Conservation (phyloP, 1,140 invertebrate genomes). For the Pseudomyrmex flavicornis region DNA sequence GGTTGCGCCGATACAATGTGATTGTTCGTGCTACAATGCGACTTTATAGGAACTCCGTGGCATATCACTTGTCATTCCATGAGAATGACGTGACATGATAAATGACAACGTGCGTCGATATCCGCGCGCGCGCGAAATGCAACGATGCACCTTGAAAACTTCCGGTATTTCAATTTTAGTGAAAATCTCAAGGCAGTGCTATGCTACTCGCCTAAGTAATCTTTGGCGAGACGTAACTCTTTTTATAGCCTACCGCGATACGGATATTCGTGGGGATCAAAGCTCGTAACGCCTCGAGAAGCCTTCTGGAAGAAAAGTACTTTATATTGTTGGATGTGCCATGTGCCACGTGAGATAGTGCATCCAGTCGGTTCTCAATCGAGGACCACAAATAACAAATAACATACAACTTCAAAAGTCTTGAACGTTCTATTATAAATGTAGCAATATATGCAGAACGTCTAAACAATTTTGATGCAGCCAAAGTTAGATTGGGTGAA, state of each 20-base stretch:
- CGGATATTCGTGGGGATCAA: constrained; percentile 44
- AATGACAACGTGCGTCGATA: constrained; percentile 35
- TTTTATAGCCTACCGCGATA: constrained; percentile 39
- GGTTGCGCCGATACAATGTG: background rate
- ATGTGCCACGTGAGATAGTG: constrained; percentile 24
- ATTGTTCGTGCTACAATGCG: constrained; percentile 16
- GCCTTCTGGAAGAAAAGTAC: background rate
- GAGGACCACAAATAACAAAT: background rate
- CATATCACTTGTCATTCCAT: constrained; percentile 53
- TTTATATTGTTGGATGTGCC: constrained; percentile 48
- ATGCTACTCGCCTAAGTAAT: constrained; percentile 31
- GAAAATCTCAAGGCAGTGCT: constrained; percentile 21
- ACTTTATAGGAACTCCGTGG: constrained; percentile 43
- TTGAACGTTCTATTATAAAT: background rate
- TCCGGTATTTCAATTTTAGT: background rate
- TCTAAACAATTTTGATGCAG: no score
- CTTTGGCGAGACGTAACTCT: constrained; percentile 33
- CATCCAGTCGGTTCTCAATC: constrained; percentile 32
- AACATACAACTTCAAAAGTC: background rate
- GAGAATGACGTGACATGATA: constrained; percentile 61
- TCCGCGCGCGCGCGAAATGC: constrained; percentile 16
- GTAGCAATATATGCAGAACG: no score
- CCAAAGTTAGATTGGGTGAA: no score
- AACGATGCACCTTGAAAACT: background rate
- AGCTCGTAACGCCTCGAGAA: constrained; percentile 3